Evolutionary conservation across 2,797 vertebrate genomes (phyloP).

Genomic region (Anas flavirostris): DNA sequence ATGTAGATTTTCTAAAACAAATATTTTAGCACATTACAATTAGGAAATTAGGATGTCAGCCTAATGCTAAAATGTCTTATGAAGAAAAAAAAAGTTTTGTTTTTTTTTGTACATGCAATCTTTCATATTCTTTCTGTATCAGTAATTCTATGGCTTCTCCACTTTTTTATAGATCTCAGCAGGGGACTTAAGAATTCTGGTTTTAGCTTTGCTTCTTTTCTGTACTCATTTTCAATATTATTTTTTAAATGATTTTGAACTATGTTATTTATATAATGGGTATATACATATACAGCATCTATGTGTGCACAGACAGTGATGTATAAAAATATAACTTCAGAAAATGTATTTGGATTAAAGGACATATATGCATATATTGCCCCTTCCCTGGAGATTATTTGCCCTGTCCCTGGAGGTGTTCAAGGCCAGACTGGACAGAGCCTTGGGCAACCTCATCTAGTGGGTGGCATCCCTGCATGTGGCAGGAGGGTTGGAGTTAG

Average conservation of each 20-base stretch:
- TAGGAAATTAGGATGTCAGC: neutral
- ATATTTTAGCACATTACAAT: neutral
- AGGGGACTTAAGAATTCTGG: neutral
- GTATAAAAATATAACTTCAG: neutral
- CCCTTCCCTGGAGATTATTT: too few relatives aligned
- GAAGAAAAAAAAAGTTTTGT: too few relatives aligned
- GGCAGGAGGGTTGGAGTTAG: too few relatives aligned
- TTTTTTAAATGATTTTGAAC: neutral
- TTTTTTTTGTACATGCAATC: neutral
- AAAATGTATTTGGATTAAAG: neutral
- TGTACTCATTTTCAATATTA: neutral
- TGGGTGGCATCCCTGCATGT: too few relatives aligned
- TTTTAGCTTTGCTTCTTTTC: neutral
- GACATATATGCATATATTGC: neutral
- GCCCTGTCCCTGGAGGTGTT: too few relatives aligned
- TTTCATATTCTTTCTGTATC: neutral
- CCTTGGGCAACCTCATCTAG: too few relatives aligned
- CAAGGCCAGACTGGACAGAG: too few relatives aligned
- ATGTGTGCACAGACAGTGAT: neutral
- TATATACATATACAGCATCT: neutral
- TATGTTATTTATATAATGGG: neutral
- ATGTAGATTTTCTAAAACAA: neutral
- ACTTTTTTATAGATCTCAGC: neutral
- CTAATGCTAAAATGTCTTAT: neutral
- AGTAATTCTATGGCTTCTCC: neutral